Base-by-base conservation (phyloP, 1,140 invertebrate genomes). In the Adelges cooleyi region DNA sequence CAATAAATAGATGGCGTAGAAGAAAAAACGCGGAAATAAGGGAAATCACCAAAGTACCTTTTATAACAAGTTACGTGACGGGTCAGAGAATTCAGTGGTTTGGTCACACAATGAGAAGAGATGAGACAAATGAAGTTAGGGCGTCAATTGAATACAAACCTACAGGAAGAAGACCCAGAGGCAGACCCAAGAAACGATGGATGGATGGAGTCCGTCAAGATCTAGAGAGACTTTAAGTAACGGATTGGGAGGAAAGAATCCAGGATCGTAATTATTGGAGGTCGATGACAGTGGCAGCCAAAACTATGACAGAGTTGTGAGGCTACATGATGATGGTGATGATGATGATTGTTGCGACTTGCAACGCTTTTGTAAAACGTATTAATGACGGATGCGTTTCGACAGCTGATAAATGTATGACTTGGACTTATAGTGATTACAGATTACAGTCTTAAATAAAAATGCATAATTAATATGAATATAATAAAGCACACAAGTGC, bases 171-270 rank as follows among this genome's bases (percentile, higher is more conserved):
- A n/a, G 42, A 27, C 46, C 25, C 22, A 65, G 25, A 49, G 23
- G 46, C 17, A 25, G 62, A 50, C 46, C n/a, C 1, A 29, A 27
- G 25, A 29, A 48, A 44, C 44, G 25, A 50, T 65, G 62, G 62
- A 27, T 8, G 46, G 62, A 65, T 49, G 23, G 46, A 65, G 44
- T 65, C 13, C 27, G 53, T 17, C 44, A 65, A 22, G 44, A 65
- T 36, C 44, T 65, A 48, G 15, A 29, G 15, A 49, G 23, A 25
- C 15, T 48, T 0, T 18, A 33, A 17, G 27, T 29, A 25, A 17
- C 46, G 18, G 15, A 48, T 48, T 48, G 22, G 48, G 13, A 49
- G 48, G 22, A 49, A 49, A 23, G 48, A 23, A 49, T 48, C 29
- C 11, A 33, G 29, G 29, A 33, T 33, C 29, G 29, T 5, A 11